phyloP scores from a whole-genome alignment of 2,888 invertebrate genomes.

The Leuctra nigra region DNA sequence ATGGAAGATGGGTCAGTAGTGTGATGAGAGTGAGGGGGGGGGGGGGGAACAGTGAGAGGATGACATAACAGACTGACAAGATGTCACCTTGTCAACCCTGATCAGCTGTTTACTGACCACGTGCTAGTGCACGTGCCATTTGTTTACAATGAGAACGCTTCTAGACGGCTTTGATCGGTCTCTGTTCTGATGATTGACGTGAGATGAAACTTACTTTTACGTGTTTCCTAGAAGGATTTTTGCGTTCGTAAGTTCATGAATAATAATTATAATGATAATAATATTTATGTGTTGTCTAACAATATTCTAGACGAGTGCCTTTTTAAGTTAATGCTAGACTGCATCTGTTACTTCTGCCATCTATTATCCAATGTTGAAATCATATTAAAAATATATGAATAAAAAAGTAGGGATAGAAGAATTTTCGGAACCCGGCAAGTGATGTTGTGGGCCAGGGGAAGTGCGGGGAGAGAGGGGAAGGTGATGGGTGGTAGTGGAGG shows the following conservation, averaged over 20 bases:
- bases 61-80: background rate
- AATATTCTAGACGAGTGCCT: no score
- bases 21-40: background rate
- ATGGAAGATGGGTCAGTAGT: conserved; percentile 18
- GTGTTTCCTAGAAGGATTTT: no score
- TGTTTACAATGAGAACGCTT: background rate
- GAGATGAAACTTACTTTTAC: no score
- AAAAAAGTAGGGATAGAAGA: conserved; percentile 16
- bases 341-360: conserved; percentile 16
- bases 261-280: no score
- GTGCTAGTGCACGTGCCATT: background rate
- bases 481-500: background rate
- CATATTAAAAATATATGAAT: conserved; percentile 14
- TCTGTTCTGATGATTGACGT: no score
- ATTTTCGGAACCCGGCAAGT: conserved; percentile 11
- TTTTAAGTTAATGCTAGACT: no score
- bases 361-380: conserved; percentile 13
- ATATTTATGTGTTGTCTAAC: no score
- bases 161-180: no score
- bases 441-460: no score
- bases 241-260: no score
- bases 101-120: background rate
- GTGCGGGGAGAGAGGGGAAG: background rate
- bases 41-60: background rate
- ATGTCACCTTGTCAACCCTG: background rate